phyloP scores from a whole-genome alignment of 2,113 vertebrate species.

The Isurus oxyrinchus region DNA sequence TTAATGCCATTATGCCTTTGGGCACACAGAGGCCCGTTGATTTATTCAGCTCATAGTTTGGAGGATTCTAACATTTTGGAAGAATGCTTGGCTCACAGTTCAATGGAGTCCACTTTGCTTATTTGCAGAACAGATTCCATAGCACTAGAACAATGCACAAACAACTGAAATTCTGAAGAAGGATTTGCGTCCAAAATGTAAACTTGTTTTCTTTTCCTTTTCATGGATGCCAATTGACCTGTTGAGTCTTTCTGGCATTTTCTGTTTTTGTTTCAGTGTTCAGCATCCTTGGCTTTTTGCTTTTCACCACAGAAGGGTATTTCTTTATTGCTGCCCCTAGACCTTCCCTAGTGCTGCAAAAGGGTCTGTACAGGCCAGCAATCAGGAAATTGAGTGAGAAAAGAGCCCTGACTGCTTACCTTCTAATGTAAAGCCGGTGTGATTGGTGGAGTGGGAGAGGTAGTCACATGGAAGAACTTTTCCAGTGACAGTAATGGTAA shows the following conservation, averaged over 20 bases:
- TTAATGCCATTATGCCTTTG: neutral
- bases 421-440: neutral
- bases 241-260: neutral
- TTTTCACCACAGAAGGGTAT: neutral
- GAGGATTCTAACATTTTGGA: neutral
- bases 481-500: too few relatives aligned
- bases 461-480: neutral
- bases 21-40: neutral
- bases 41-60: neutral
- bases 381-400: neutral
- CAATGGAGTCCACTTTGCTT: neutral
- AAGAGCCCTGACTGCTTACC: neutral
- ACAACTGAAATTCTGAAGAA: neutral
- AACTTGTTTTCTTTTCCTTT: neutral
- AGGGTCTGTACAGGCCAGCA: neutral
- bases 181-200: neutral
- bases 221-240: neutral
- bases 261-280: neutral
- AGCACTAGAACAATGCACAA: neutral
- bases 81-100: neutral
- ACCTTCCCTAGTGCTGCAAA: neutral
- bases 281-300: neutral
- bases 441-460: too few relatives aligned
- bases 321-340: neutral
- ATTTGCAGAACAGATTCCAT: neutral